phyloP scores from a whole-genome alignment of 2,113 vertebrate genomes.

The Anser brachyrhynchus region DNA sequence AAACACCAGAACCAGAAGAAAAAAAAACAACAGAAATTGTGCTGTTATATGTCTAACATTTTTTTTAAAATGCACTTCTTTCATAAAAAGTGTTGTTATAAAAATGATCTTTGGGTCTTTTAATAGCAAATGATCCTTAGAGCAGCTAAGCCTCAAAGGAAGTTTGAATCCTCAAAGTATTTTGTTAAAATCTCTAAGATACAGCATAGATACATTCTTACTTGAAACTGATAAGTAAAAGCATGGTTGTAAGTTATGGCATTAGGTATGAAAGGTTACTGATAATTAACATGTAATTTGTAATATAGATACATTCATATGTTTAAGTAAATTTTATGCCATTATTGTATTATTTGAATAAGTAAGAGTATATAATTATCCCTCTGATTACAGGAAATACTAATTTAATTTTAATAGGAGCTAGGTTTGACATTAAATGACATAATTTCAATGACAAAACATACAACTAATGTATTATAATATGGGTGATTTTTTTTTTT shows the following conservation, averaged over 20 bases:
- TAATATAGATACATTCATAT: neutral
- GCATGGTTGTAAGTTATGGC: neutral
- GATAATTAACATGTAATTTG: neutral
- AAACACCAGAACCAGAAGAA: neutral
- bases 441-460: neutral
- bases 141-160: neutral
- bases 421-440: neutral
- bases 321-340: neutral
- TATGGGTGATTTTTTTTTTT: neutral
- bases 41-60: rapidly evolving
- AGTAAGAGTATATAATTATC: neutral
- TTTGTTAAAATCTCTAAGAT: neutral
- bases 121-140: neutral
- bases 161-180: neutral
- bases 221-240: neutral
- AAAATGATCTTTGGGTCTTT: neutral
- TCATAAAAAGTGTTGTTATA: neutral
- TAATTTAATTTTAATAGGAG: slow-evolving; percentile 20
- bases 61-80: neutral
- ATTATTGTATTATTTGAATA: neutral
- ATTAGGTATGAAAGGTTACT: neutral
- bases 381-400: neutral
- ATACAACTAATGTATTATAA: neutral
- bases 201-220: neutral
- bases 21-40: neutral